Evolutionary conservation across 2,888 invertebrate genomes (phyloP).

Genomic region (Ochlodes sylvanus): DNA sequence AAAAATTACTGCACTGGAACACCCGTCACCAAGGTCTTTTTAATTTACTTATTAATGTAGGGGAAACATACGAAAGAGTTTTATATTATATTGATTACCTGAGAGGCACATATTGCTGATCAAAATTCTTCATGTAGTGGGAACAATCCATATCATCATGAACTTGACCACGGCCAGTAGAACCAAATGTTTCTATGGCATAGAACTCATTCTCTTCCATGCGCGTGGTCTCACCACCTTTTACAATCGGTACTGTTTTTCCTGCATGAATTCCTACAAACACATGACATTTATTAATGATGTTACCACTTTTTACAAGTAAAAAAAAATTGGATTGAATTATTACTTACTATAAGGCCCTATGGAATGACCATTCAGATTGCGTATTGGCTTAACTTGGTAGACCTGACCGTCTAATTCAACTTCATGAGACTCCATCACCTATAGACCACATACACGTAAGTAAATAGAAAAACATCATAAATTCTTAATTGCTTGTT

Average conservation of each 20-base stretch:
- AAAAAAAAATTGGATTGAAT: too few species aligned
- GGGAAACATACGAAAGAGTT: too few species aligned
- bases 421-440: conserved; percentile 99
- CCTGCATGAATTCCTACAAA: conserved; percentile 94
- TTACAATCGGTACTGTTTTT: conserved; percentile 99
- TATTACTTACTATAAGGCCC: conserved; percentile 94
- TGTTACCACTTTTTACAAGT: too few species aligned
- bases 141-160: conserved; percentile 99
- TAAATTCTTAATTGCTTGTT: too few species aligned
- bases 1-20: too few species aligned
- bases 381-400: conserved; percentile 98
- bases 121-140: conserved; percentile 99
- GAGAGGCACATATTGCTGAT: conserved; percentile 95
- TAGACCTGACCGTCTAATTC: conserved; percentile 98
- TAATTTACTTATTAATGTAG: too few species aligned
- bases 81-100: conserved; percentile 87
- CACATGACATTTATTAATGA: neutral
- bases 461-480: too few species aligned
- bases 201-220: conserved; percentile 99
- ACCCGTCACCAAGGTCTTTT: too few species aligned
- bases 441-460: conserved; percentile 65
- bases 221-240: conserved; percentile 97
- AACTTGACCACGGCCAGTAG: conserved; percentile 96
- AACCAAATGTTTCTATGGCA: conserved; percentile 99
- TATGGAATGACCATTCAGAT: conserved; percentile 99